Conservation (phyloP, 1,140 invertebrate species). For the Zeugodacus cucurbitae region DNA sequence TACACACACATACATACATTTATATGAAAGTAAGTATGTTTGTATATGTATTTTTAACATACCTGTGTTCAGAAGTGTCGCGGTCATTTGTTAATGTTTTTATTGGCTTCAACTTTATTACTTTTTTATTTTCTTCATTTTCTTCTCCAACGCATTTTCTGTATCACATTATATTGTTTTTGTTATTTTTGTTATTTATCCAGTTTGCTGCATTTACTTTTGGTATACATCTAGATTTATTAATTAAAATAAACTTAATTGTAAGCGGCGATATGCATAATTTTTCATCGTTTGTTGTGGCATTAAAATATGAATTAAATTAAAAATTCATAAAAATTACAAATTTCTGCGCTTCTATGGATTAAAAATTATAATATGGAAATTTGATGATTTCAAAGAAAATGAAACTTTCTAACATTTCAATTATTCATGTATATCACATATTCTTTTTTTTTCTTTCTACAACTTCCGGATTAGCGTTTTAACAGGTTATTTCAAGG, state of each 20-base stretch:
- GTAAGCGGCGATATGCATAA: background rate
- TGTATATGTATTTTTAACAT: background rate
- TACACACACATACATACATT: background rate
- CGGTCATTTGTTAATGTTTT: conserved; percentile 7
- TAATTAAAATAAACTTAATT: background rate
- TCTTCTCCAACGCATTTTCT: background rate
- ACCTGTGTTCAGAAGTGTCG: background rate
- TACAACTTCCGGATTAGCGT: too few relatives aligned
- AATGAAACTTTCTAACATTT: too few relatives aligned
- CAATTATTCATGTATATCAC: too few relatives aligned
- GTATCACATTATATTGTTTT: background rate
- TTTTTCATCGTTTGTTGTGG: background rate
- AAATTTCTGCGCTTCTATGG: too few relatives aligned
- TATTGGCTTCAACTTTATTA: background rate
- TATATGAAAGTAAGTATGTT: background rate
- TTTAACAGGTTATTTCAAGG: too few relatives aligned
- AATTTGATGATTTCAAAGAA: too few relatives aligned
- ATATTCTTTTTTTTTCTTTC: too few relatives aligned
- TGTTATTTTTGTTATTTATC: background rate
- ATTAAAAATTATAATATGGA: too few relatives aligned
- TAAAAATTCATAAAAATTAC: background rate
- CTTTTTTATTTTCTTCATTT: background rate
- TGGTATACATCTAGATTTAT: background rate
- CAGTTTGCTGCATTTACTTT: background rate
- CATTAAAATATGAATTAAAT: background rate